Evolutionary conservation across 2,113 vertebrate genomes (phyloP).

Genomic region (Hirundichthys speculiger): DNA sequence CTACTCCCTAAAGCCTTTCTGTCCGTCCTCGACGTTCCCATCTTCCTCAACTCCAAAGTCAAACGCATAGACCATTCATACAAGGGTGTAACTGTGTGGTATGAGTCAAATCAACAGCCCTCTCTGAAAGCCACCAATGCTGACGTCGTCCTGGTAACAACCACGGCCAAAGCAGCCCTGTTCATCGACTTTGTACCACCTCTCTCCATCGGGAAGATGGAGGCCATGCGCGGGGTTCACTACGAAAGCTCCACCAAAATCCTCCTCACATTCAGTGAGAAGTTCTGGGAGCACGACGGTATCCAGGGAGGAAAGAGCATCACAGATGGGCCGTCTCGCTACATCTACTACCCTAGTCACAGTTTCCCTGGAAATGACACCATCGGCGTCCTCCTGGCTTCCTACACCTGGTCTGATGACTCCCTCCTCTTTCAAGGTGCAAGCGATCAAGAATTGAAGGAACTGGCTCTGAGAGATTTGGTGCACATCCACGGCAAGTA

Average conservation of each 20-base stretch:
- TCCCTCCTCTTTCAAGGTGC: conserved; percentile 73
- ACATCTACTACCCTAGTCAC: conserved; percentile 85
- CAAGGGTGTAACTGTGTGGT: conserved; percentile 9
- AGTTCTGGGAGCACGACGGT: conserved; percentile 78
- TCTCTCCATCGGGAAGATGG: conserved; percentile 63
- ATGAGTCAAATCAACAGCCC: neutral
- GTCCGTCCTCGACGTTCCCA: conserved; percentile 32
- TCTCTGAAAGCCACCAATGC: neutral
- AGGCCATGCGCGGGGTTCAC: conserved; percentile 76
- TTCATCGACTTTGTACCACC: conserved; percentile 75
- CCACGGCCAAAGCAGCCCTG: conserved; percentile 78
- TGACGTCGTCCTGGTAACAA: conserved; percentile 71
- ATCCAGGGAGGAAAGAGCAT: conserved; percentile 68
- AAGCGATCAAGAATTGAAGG: conserved; percentile 49
- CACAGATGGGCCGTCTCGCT: conserved; percentile 79
- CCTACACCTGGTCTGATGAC: conserved; percentile 79
- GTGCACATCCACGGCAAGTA: conserved; percentile 65
- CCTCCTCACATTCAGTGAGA: conserved; percentile 72
- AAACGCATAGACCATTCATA: conserved; percentile 24
- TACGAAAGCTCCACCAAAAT: conserved; percentile 80
- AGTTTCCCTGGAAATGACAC: conserved; percentile 40
- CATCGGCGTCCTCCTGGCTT: conserved; percentile 78
- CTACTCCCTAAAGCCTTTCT: conserved; percentile 53
- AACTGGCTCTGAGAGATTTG: conserved; percentile 74
- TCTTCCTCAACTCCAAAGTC: conserved; percentile 58